Percentiles rank a stretch among this genome's conserved stretches.
phyloP scores from a whole-genome alignment of 1,140 invertebrate genomes.

The Drosophila sucinea region DNA sequence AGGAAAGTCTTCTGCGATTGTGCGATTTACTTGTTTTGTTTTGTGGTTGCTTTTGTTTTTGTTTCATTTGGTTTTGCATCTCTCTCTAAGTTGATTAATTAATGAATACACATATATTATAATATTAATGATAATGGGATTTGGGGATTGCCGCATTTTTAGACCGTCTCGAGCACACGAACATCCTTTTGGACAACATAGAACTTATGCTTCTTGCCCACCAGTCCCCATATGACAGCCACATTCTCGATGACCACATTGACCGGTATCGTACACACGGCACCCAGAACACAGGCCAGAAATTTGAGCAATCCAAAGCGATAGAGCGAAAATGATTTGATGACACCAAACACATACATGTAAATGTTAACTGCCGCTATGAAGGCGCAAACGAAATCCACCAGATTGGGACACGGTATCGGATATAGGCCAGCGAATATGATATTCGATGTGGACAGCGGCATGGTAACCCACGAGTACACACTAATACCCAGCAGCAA shows the following conservation, averaged over 20 bases:
- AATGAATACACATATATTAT: conserved; percentile 8
- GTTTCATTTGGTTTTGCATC: conserved; percentile 9
- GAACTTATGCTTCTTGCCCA: conserved; percentile 97
- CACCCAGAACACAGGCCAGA: conserved; percentile 91
- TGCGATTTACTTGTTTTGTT: conserved; percentile 39
- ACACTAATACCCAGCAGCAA: conserved; percentile 94
- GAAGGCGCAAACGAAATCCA: conserved; percentile 94
- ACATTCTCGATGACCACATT: conserved; percentile 97
- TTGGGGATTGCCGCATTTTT: conserved; percentile 2
- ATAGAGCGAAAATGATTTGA: conserved; percentile 96
- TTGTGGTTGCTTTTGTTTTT: conserved; percentile 30
- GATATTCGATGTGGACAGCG: conserved; percentile 95
- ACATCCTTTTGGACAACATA: conserved; percentile 97
- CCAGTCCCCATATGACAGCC: conserved; percentile 95
- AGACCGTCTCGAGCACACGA: conserved; percentile 83
- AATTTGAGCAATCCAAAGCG: conserved; percentile 92
- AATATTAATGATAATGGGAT: conserved; percentile 6
- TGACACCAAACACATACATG: conserved; percentile 97
- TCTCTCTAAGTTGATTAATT: conserved; percentile 12
- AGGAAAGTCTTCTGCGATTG: conserved; percentile 25
- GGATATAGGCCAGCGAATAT: conserved; percentile 93
- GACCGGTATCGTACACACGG: conserved; percentile 94
- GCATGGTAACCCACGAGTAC: conserved; percentile 98
- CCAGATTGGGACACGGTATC: conserved; percentile 91
- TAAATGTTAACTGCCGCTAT: conserved; percentile 96